phyloP scores from a whole-genome alignment of 2,888 invertebrate genomes.

The Diplazon laetatorius region DNA sequence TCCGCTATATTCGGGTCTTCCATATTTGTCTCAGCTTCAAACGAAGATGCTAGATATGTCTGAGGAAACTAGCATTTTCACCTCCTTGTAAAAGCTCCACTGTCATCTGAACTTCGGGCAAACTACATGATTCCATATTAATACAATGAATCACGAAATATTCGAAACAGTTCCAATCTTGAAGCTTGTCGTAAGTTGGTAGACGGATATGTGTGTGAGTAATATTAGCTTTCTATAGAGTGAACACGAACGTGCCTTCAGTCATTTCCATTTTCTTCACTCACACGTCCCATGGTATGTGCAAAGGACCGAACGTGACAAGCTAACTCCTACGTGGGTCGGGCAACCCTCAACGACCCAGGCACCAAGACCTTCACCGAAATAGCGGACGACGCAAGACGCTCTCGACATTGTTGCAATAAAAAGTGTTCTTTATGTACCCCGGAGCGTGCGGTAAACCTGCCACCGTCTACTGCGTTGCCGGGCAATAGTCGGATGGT shows the following conservation, averaged over 20 bases:
- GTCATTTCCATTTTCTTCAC: background rate
- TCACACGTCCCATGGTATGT: background rate
- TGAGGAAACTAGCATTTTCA: too few species aligned
- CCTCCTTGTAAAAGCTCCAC: too few species aligned
- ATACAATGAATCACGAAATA: too few species aligned
- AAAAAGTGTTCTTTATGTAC: constrained; percentile 56
- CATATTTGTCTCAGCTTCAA: too few species aligned
- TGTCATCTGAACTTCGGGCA: too few species aligned
- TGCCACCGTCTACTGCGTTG: constrained; percentile 19
- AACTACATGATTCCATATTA: too few species aligned
- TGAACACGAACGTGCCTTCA: background rate
- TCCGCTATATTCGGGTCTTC: too few species aligned
- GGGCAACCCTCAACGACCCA: constrained; percentile 46
- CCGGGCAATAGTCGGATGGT: constrained; percentile 18
- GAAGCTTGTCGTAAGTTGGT: too few species aligned
- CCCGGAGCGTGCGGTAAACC: constrained; percentile 21
- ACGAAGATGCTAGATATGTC: too few species aligned
- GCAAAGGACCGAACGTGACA: background rate
- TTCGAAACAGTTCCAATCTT: too few species aligned
- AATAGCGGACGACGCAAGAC: constrained; percentile 36
- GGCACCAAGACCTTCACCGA: constrained; percentile 38
- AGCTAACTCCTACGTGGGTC: background rate
- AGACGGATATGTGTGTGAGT: background rate
- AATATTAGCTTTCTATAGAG: too few species aligned
- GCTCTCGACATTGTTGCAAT: constrained; percentile 54